Percentiles rank a stretch among this genome's conserved stretches.
Conservation (phyloP, 2,888 invertebrate species). For the Drosophila anceps region DNA sequence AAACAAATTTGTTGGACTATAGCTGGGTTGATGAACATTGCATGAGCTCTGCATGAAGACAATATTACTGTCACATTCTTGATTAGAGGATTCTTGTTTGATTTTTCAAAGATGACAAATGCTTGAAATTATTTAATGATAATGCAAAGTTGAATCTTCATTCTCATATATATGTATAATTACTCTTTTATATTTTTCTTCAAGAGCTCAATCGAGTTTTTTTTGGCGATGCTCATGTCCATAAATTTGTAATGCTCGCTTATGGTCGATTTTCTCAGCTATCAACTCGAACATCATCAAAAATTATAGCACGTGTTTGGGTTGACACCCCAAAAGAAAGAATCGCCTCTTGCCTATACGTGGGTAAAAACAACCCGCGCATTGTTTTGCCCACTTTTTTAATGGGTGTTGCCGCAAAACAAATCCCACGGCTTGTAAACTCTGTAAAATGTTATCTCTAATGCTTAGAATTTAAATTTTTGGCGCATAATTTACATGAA, state of each 20-base stretch:
- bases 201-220: background rate
- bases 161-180: no score
- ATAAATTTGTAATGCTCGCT: conserved; percentile 37
- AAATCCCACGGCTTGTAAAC: conserved; percentile 77
- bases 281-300: conserved; percentile 1
- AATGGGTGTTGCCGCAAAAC: conserved; percentile 44
- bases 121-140: background rate
- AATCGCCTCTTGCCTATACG: background rate
- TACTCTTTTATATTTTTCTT: background rate
- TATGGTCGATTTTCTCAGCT: conserved; percentile 21
- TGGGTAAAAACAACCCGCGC: conserved; percentile 13
- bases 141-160: no score
- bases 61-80: background rate
- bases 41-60: no score
- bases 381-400: conserved; percentile 41
- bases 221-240: conserved; percentile 18
- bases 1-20: no score
- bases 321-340: conserved; percentile 35
- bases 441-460: conserved; percentile 76
- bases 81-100: background rate
- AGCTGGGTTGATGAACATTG: no score
- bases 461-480: conserved; percentile 76
- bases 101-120: background rate
- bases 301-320: conserved; percentile 50
- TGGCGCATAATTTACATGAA: conserved; percentile 80